Evolutionary conservation across 2,113 vertebrate genomes (phyloP), one percentile per base, ranked within the genome.

Genomic region (Bufo bufo): DNA sequence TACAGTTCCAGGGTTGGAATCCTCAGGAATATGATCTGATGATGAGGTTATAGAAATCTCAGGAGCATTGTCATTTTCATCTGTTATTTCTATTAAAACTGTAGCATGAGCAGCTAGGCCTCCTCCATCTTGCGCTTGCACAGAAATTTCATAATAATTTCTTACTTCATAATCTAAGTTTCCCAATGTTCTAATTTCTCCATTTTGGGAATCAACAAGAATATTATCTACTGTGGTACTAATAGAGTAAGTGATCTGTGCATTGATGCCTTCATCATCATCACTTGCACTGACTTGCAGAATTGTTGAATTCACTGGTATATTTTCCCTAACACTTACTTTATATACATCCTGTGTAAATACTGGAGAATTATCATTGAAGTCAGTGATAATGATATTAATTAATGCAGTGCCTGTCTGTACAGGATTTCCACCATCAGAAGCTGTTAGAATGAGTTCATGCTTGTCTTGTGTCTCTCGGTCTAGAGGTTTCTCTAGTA

Each of bases 401-500:
- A 74, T 74, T 74, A 74, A 1, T 14, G 71, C 71, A 74, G 71
- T 74, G 71, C 71, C 71, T 47, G 71, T 74, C 71, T 74, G 71
- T 74, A 74, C 71, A 74, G 71, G 71, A 74, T 74, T 74, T 49
- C 71, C 71, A 1, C 43, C 71, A 74, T 74, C 71, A 47, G 71
- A 74, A 74, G 71, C 71, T 74, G 71, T 74, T 47, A 74, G 71
- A 17, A 74, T 74, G 43, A 74, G 45, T 4, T 74, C 43, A 74
- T 74, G 45, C 71, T 74, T 74, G 71, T 74, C 17, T 19, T 74
- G 71, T 49, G 45, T 74, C 71, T 74, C 71, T 74, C 71, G 71
- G 43, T 74, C 71, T 74, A 74, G 71, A 74, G 71, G 71, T 49
- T 74, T 74, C 45, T 74, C 71, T 74, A 74, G 71, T 74, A 74